These are phyloP conservation scores for Vandiemenella viatica DNA, from an alignment of 2,888 invertebrate genomes.

Conservation along the genomic window DNA sequence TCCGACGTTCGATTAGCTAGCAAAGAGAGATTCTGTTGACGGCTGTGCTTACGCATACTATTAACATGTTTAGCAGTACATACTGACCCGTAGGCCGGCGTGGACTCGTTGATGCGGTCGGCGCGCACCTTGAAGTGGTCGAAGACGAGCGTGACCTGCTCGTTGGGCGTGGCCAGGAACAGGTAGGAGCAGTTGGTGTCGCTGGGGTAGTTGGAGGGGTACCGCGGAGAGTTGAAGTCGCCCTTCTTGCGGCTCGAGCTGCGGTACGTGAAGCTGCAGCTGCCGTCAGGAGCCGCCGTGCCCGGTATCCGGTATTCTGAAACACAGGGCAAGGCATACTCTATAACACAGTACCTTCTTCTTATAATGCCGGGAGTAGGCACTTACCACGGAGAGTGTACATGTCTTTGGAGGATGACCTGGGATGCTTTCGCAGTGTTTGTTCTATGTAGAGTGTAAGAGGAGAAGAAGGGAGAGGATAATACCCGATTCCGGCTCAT, in stretches of 20 bases:
- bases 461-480: too few species aligned
- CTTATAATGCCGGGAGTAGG: too few species aligned
- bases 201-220: constrained; percentile 93
- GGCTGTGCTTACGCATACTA: too few species aligned
- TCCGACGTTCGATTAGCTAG: too few species aligned
- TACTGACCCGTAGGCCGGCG: constrained; percentile 55
- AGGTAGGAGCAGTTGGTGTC: constrained; percentile 87
- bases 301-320: constrained; percentile 88
- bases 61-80: neutral
- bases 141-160: constrained; percentile 80
- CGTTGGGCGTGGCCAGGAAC: constrained; percentile 71
- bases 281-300: constrained; percentile 80
- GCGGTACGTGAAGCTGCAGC: constrained; percentile 81
- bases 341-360: neutral
- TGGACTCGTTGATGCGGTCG: constrained; percentile 61
- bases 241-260: constrained; percentile 76
- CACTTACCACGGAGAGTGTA: too few species aligned
- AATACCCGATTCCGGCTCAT: too few species aligned
- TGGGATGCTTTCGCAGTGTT: too few species aligned
- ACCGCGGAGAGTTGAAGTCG: constrained; percentile 89
- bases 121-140: constrained; percentile 83
- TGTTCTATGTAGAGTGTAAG: too few species aligned
- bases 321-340: constrained; percentile 20
- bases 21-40: too few species aligned
- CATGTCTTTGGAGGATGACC: too few species aligned